These are phyloP conservation scores for Nipponia nippon DNA, from an alignment of 2,113 vertebrate genomes.

Conservation along the genomic window DNA sequence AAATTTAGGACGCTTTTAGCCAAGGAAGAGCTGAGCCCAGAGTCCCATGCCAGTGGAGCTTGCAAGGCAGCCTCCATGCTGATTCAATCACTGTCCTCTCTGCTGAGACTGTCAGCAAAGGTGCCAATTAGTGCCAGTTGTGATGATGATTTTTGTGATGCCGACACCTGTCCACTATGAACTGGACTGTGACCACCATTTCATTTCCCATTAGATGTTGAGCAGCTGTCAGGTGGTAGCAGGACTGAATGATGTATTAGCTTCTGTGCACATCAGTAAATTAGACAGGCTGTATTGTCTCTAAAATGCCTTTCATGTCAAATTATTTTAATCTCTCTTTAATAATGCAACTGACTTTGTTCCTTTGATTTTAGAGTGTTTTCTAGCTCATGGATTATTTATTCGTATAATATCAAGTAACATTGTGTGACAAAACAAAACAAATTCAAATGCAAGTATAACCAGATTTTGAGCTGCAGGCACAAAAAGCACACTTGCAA, in stretches of 20 bases:
- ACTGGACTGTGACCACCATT: constrained; percentile 24
- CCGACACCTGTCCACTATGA: neutral
- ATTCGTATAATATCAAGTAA: constrained; percentile 1
- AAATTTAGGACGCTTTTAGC: neutral
- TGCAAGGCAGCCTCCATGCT: neutral
- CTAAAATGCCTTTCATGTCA: constrained; percentile 24
- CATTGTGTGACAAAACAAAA: neutral
- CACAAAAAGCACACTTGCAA: neutral
- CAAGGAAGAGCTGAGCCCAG: neutral
- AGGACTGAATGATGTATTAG: constrained; percentile 10
- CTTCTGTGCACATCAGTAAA: neutral
- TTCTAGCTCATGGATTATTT: constrained; percentile 33
- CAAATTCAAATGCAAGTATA: constrained; percentile 4
- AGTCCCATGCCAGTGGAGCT: neutral
- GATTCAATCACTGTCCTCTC: neutral
- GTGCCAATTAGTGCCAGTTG: constrained; percentile 7
- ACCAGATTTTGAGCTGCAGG: neutral
- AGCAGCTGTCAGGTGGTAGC: constrained; percentile 14
- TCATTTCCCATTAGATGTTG: constrained; percentile 12
- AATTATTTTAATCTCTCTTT: constrained; percentile 31
- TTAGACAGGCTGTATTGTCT: neutral
- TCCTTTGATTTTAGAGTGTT: constrained; percentile 1
- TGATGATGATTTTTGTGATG: neutral
- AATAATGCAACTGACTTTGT: constrained; percentile 20
- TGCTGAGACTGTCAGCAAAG: neutral